Percentiles rank a stretch among this genome's conserved stretches.
Evolutionary conservation across 2,888 invertebrate genomes (phyloP).

Genomic region (Parasteatoda lunata): DNA sequence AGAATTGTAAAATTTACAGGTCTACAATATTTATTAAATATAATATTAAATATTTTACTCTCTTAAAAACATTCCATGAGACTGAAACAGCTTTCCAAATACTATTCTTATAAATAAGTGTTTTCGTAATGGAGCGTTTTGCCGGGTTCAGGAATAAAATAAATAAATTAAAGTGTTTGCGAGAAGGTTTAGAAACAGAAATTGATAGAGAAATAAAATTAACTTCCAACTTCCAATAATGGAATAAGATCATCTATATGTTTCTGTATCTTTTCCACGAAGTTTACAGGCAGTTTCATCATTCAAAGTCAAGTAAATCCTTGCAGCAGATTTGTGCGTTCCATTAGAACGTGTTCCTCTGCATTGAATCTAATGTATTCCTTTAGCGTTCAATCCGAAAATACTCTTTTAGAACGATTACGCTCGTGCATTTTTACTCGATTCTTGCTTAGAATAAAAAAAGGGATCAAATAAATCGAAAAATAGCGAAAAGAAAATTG

Average conservation of each 20-base stretch:
- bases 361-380: constrained; percentile 29
- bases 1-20: no score
- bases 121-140: no score
- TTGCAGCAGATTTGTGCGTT: constrained; percentile 32
- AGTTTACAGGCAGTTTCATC: constrained; percentile 52
- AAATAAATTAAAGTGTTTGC: no score
- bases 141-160: no score
- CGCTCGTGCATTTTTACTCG: constrained; percentile 27
- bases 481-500: neutral
- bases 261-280: constrained; percentile 7
- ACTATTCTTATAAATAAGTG: no score
- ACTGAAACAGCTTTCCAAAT: no score
- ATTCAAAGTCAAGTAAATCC: constrained; percentile 57
- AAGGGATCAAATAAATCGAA: constrained; percentile 7
- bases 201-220: no score
- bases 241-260: neutral
- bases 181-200: no score
- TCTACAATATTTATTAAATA: no score
- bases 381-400: constrained; percentile 1
- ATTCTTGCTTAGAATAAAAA: neutral
- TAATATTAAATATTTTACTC: no score
- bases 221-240: no score
- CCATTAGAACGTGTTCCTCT: constrained; percentile 26
- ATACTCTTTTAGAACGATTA: constrained; percentile 29
- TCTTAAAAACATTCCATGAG: no score